Conservation (phyloP, 2,888 invertebrate species). For the Dolichopus griseipennis region DNA sequence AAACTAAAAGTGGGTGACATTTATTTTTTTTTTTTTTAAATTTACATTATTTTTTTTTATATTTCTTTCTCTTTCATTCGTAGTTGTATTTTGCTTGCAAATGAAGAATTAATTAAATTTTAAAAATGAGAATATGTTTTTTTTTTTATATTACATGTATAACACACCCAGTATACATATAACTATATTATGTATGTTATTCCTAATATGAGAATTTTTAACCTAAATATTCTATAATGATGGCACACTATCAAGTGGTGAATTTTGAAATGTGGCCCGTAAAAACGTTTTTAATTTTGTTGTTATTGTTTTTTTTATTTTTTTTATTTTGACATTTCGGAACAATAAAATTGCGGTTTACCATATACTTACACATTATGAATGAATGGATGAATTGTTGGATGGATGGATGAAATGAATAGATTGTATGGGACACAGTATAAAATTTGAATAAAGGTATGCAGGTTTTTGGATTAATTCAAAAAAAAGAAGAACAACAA, state of each 20-base stretch:
- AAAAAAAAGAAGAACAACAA: neutral
- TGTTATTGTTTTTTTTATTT: neutral
- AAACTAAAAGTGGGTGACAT: slow-evolving; percentile 4
- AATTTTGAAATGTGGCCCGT: too few species aligned
- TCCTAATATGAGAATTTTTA: neutral
- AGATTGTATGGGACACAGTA: too few species aligned
- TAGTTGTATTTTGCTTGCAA: too few species aligned
- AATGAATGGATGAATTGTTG: neutral
- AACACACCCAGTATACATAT: neutral
- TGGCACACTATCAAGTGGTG: too few species aligned
- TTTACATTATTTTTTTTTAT: neutral
- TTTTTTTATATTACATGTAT: too few species aligned
- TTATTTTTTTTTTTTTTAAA: neutral
- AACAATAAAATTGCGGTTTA: neutral
- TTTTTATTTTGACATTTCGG: neutral
- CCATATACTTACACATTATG: slow-evolving; percentile 1
- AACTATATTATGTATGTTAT: too few species aligned
- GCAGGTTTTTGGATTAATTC: neutral
- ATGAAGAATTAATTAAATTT: too few species aligned
- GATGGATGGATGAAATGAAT: neutral
- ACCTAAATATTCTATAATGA: neutral
- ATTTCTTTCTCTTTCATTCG: too few species aligned
- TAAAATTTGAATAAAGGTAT: neutral
- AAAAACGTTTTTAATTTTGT: neutral
- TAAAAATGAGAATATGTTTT: too few species aligned